Base-by-base conservation (phyloP, 2,888 invertebrate species). In the Caenorhabditis drosophilae region DNA sequence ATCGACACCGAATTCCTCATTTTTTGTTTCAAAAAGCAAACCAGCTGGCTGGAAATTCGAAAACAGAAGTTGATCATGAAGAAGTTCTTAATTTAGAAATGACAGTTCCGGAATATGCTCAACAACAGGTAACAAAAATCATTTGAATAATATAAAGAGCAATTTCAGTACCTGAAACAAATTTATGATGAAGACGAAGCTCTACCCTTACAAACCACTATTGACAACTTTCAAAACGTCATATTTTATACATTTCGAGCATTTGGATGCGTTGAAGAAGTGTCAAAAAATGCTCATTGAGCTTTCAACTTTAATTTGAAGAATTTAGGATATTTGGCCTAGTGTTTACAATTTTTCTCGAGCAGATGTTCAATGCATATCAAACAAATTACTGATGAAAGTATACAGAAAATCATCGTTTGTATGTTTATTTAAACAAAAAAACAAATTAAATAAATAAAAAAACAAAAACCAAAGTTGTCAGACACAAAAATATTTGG, bases 231-330 rank as follows among this genome's bases (percentile, higher is more conserved):
- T 15, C 47, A 57, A 46, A 41, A 57, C 3, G 57, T 63, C 0
- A 38, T 54, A 4, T 63, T 36, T 22, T 49, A 57, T 46, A 57
- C 57, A 0, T 63, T 63, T 40, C 20, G 49, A n/a, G 40, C 63
- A 20, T 63, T 63, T 31, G 63, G 63, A 0, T 63, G 63, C 26
- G 57, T n/a, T n/a, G 63, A 63, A 50, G 57, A 57, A 27, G 50
- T 57, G n/a, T n/a, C n/a, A n/a, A n/a, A n/a, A n/a, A n/a, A n/a
- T n/a, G n/a, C n/a, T n/a, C n/a, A n/a, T n/a, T n/a, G n/a, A n/a
- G n/a, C n/a, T n/a, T n/a, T n/a, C n/a, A n/a, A n/a, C n/a, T n/a
- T n/a, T n/a, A n/a, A n/a, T n/a, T n/a, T n/a, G n/a, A n/a, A n/a
- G n/a, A n/a, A n/a, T n/a, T n/a, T n/a, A n/a, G n/a, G n/a, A n/a